Evolutionary conservation across 1,140 invertebrate species (phyloP), one percentile per base, ranked within the genome.

Genomic region (Drosophila obscura): DNA sequence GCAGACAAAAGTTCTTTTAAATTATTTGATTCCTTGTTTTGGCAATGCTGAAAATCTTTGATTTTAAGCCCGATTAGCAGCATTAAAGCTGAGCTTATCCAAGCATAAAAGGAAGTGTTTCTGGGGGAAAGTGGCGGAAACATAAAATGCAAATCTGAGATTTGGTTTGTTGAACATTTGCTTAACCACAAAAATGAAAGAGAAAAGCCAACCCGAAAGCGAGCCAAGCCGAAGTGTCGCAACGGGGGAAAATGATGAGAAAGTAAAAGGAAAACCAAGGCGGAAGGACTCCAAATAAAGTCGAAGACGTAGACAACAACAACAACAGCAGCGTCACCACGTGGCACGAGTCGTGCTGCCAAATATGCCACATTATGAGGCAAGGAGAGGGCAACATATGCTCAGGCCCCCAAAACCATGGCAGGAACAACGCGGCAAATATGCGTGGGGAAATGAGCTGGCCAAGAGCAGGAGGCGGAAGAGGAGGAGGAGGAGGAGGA

Each of bases 91-190:
- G 26, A 46, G 78, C 82, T 85, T 78, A 85, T 68, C 82, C 69
- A 48, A 68, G 74, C 74, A 61, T 73, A 77, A 78, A 68, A 51
- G 43, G 50, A 68, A 63, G 41, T 49, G 43, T 53, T 35, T 28
- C 26, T 46, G 49, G 44, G 45, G n/a, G 57, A 28, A 45, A 61
- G 31, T 50, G 56, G 26, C 61, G 56, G 61, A 66, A 88, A 58
- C 75, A 83, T 88, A 83, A 87, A 87, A 87, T 87, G 83, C 83
- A 87, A 87, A 87, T 87, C 83, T 79, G 75, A 66, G 83, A 87
- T 87, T 87, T 87, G 83, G 83, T 87, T 87, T 88, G 83, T 87
- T 87, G 71, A 87, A 88, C 83, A 87, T 87, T 87, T 83, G 80
- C 83, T 88, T 87, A 87, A 87, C 83, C 83, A 87, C 83, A 87